Base-by-base conservation (phyloP, 2,888 invertebrate species). In the Heliconius sara region DNA sequence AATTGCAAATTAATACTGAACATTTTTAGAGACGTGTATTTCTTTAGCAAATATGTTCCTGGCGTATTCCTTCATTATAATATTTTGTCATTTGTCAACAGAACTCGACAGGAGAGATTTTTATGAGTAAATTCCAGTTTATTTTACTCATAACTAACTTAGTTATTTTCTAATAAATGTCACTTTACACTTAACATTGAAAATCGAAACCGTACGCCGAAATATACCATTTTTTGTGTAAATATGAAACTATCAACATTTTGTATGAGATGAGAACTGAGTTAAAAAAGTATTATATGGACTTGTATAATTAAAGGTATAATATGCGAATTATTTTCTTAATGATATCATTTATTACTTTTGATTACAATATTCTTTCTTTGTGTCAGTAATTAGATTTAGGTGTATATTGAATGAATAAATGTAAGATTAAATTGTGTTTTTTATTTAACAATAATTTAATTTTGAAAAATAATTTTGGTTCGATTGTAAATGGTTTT, bases 331-430 rank as follows among this genome's bases (percentile, higher is more conserved):
- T 86, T 84, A 84, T 84, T 86, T 85, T 81, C 72, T 60, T 60
- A 75, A 77, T 12, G 73, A 81, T 75, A 30, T 63, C 71, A 78
- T 80, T 83, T 83, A 85, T 85, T 84, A 84, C 87, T 86, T 84
- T 86, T 87, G 86, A 85, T 87, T 88, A 86, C 85, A 83, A 85
- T 86, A 86, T 86, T 90, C 75, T 83, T 91, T 88, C 87, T 91
- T 90, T 90, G 89, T 92, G 90, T 93, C 91, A 90, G 89, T 91
- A 93, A 91, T 90, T 94, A 94, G 93, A 86, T 89, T 89, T 94
- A 94, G 93, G 93, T 94, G 93, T 94, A 93, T 93, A 94, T 93
- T 93, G 89, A 92, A 91, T 90, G 91, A 93, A 93, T 93, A 94
- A 93, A 93, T 90, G 86, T 90, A 89, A 92, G 92, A 90, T 87